Conservation (phyloP, 2,113 vertebrate genomes). For the Sterrhoptilus dennistouni region DNA sequence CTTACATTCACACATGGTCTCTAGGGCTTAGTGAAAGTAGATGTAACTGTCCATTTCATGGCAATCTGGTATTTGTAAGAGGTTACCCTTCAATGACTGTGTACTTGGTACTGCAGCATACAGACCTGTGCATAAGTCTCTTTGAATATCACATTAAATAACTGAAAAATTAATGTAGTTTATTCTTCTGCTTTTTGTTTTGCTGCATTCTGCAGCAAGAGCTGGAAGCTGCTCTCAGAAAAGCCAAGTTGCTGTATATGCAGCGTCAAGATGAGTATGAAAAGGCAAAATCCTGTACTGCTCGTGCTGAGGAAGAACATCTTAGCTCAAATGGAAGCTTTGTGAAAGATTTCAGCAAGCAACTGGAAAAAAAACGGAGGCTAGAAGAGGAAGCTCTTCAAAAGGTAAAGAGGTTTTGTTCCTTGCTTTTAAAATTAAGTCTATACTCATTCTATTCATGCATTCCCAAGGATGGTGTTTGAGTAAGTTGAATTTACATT, state of each 20-base stretch:
- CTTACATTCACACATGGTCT: neutral
- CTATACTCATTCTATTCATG: neutral
- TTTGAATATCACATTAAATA: neutral
- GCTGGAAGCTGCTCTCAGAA: constrained; percentile 86
- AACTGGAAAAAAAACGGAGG: constrained; percentile 88
- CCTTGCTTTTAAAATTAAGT: neutral
- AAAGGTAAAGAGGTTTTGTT: constrained; percentile 78
- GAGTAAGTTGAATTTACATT: neutral
- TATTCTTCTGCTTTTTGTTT: neutral
- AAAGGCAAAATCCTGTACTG: constrained; percentile 87
- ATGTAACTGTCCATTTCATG: neutral
- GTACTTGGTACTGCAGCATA: neutral
- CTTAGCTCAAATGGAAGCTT: constrained; percentile 68
- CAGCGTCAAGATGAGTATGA: constrained; percentile 96
- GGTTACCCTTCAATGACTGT: neutral
- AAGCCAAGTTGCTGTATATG: constrained; percentile 85
- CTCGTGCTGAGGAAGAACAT: constrained; percentile 90
- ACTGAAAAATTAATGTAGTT: neutral
- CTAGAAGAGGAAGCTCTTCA: constrained; percentile 93
- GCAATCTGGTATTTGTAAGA: neutral
- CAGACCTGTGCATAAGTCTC: neutral
- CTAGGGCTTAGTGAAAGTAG: neutral
- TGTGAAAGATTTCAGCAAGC: constrained; percentile 80
- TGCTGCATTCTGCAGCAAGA: constrained; percentile 81
- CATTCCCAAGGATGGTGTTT: neutral